Conservation (phyloP, 2,797 vertebrate genomes). For the Poecile montanus region DNA sequence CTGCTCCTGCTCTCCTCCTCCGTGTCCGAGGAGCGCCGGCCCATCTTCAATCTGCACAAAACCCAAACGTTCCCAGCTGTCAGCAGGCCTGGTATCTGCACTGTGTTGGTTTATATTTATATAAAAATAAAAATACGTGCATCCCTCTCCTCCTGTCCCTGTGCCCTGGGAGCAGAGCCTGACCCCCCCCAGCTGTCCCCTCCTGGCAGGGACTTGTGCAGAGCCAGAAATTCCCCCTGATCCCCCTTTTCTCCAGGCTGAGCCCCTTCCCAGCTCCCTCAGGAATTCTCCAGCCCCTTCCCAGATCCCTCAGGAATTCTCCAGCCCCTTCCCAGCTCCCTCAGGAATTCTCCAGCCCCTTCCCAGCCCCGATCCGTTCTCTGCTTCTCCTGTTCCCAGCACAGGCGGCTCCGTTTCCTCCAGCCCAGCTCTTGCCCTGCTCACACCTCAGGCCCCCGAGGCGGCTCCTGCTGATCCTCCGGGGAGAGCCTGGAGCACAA, state of each 20-base stretch:
- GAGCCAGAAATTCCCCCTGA: background rate
- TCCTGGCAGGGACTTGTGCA: background rate
- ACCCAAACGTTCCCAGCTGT: background rate
- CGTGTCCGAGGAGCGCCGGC: conserved; percentile 87
- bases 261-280: background rate
- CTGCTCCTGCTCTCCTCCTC: conserved; percentile 87
- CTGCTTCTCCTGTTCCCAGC: background rate
- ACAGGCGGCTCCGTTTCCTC: background rate
- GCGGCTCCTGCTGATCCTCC: background rate
- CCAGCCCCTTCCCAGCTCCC: background rate
- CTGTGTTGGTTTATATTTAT: fast-evolving
- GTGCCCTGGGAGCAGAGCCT: background rate
- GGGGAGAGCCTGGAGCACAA: background rate
- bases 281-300: background rate
- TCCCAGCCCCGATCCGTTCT: background rate
- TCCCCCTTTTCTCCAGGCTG: fast-evolving
- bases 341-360: too few relatives aligned
- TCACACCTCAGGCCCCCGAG: background rate
- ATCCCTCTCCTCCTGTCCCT: background rate
- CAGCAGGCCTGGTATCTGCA: background rate
- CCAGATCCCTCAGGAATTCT: background rate
- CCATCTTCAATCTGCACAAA: background rate
- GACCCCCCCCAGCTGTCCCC: background rate
- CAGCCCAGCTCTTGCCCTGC: background rate
- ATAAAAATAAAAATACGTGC: fast-evolving